phyloP scores from a whole-genome alignment of 2,797 vertebrate genomes.

The Jordanella pulchra region DNA sequence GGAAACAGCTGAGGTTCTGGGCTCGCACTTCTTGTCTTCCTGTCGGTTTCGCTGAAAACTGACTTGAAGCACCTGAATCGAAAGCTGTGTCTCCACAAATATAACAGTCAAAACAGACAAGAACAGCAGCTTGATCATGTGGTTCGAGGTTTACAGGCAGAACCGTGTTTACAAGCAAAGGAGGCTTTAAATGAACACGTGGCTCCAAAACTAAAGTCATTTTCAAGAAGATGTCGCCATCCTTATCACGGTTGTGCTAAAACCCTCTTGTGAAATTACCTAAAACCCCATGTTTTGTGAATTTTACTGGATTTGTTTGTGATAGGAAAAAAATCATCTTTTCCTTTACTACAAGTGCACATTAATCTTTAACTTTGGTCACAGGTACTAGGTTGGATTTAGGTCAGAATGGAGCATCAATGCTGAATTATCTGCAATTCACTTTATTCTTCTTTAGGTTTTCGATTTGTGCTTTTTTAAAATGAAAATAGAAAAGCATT shows the following conservation, averaged over 20 bases:
- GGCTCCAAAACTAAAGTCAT: slow-evolving; percentile 1
- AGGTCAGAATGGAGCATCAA: not conserved
- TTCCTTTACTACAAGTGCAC: not conserved
- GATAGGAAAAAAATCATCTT: not conserved
- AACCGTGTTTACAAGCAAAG: slow-evolving; percentile 55
- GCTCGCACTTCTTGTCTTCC: slow-evolving; percentile 41
- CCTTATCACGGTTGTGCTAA: not conserved
- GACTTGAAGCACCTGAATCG: slow-evolving; percentile 29
- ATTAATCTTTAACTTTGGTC: not conserved
- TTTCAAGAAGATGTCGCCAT: not conserved
- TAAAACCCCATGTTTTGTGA: not conserved
- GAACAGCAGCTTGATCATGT: slow-evolving; percentile 26
- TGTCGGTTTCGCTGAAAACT: slow-evolving; percentile 66
- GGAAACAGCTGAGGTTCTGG: slow-evolving; percentile 71
- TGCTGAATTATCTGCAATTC: not conserved
- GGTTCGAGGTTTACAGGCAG: slow-evolving; percentile 46
- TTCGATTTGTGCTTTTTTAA: too few species aligned
- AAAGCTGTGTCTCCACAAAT: slow-evolving; percentile 10
- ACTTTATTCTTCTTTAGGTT: too few species aligned
- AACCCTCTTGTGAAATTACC: not conserved
- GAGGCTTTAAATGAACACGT: slow-evolving; percentile 67
- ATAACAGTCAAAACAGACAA: not conserved
- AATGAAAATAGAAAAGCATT: not conserved
- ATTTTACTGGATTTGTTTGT: not conserved
- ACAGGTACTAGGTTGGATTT: not conserved